Conservation (phyloP, 2,888 invertebrate genomes). For the Pheosia gnoma region DNA sequence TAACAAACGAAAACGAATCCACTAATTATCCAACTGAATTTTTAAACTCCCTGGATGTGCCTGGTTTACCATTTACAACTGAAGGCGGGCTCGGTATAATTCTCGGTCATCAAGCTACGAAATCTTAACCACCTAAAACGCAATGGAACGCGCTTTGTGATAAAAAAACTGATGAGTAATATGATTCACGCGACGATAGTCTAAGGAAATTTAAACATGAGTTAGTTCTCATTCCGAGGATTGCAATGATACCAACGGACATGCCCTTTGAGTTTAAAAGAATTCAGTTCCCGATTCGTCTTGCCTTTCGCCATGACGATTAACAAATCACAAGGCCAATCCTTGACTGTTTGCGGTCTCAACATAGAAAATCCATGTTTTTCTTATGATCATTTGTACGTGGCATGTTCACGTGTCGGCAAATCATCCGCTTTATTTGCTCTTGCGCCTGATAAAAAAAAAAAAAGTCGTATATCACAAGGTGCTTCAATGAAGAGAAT, state of each 20-base stretch:
- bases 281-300: slow-evolving; percentile 30
- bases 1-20: slow-evolving; percentile 12
- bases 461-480: slow-evolving; percentile 14
- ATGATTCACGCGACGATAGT: too few species aligned
- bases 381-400: slow-evolving; percentile 29
- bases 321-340: slow-evolving; percentile 44
- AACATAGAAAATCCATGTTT: slow-evolving; percentile 23
- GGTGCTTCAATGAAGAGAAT: slow-evolving; percentile 6
- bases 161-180: too few species aligned
- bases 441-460: slow-evolving; percentile 23
- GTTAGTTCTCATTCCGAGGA: slow-evolving; percentile 31
- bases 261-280: slow-evolving; percentile 25
- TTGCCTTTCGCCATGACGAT: slow-evolving; percentile 30
- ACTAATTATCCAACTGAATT: slow-evolving; percentile 49
- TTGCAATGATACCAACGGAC: slow-evolving; percentile 30
- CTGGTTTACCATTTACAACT: slow-evolving; percentile 41
- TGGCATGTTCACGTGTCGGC: slow-evolving; percentile 42
- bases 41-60: slow-evolving; percentile 47
- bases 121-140: slow-evolving; percentile 35
- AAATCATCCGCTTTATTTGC: slow-evolving; percentile 29
- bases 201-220: slow-evolving; percentile 10
- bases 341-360: slow-evolving; percentile 21
- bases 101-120: slow-evolving; percentile 41
- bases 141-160: too few species aligned
- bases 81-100: slow-evolving; percentile 39